Percentiles rank a stretch among this genome's conserved stretches.
phyloP scores from a whole-genome alignment of 2,113 vertebrate genomes.

The Bettongia penicillata region DNA sequence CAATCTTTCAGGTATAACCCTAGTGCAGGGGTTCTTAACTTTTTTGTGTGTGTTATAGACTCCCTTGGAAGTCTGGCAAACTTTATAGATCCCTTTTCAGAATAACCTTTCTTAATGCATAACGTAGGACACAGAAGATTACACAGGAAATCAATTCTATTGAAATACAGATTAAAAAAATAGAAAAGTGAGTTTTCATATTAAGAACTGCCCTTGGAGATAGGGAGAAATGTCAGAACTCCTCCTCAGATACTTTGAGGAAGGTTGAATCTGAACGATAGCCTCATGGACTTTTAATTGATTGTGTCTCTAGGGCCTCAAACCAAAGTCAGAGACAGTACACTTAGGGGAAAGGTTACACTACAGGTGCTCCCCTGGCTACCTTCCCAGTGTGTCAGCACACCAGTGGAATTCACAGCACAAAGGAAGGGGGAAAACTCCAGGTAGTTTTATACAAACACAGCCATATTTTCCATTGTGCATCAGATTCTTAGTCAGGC shows the following conservation, averaged over 20 bases:
- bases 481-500: not conserved
- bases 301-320: not conserved
- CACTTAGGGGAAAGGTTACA: not conserved
- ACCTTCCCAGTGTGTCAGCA: not conserved
- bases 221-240: not conserved
- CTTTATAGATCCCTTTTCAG: not conserved
- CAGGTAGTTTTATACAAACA: not conserved
- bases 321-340: not conserved
- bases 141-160: not conserved
- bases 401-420: not conserved
- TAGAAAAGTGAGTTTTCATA: not conserved
- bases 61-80: not conserved
- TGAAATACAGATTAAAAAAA: not conserved
- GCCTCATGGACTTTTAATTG: not conserved
- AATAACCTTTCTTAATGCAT: not conserved
- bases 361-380: not conserved
- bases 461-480: not conserved
- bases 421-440: not conserved
- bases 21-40: not conserved
- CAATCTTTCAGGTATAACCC: not conserved
- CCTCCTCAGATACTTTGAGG: no score
- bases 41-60: not conserved
- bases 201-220: not conserved
- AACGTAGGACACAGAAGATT: not conserved
- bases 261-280: not conserved